These are phyloP conservation scores for Mungos mungo DNA, from an alignment of 2,113 vertebrate genomes.

Conservation along the genomic window DNA sequence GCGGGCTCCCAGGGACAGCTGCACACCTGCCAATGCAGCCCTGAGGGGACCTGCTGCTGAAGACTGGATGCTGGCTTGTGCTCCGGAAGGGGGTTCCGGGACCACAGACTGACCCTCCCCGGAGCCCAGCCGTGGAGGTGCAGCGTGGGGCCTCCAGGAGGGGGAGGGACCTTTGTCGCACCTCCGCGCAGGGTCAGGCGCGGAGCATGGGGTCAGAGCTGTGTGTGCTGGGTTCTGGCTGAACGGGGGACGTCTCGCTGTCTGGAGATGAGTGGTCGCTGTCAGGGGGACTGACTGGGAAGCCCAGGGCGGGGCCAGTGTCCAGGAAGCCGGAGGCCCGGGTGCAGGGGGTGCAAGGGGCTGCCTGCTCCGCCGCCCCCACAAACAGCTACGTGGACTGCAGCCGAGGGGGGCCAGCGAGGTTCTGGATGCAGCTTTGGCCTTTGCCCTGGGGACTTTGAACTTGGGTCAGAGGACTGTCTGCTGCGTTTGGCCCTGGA, in stretches of 20 bases:
- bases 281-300: neutral
- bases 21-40: fast-evolving
- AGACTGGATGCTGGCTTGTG: fast-evolving
- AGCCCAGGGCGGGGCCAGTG: neutral
- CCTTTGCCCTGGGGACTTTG: neutral
- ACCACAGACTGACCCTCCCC: neutral
- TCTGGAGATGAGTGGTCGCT: neutral
- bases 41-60: neutral
- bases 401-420: neutral
- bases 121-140: neutral
- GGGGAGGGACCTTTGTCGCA: no score
- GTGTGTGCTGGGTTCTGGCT: neutral
- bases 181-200: neutral
- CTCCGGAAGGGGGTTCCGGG: neutral
- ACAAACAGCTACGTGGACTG: neutral
- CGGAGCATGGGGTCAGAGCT: neutral
- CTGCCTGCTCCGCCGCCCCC: fast-evolving
- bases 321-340: neutral
- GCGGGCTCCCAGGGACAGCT: fast-evolving
- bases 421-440: neutral
- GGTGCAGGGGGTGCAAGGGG: neutral
- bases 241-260: fast-evolving
- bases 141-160: neutral
- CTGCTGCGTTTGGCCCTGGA: neutral
- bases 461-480: neutral